Base-by-base conservation (phyloP, 2,888 invertebrate species). In the Heliconius ethilla region DNA sequence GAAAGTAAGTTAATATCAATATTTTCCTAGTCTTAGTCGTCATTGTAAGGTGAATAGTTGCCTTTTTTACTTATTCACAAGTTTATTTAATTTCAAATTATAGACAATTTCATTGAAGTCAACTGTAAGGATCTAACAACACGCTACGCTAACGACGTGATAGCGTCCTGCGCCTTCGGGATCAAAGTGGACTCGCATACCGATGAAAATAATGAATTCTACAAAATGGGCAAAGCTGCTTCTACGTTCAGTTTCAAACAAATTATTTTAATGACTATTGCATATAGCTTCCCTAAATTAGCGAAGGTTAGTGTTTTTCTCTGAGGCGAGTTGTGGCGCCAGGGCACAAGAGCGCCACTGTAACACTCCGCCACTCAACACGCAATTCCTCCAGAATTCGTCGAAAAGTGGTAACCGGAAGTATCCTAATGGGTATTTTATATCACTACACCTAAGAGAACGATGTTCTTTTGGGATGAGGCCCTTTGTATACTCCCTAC, bases 121-220 rank as follows among this genome's bases (percentile, higher is more conserved):
- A 94, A 95, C 75, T 85, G 90, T 76, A 94, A 92, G 81, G 94
- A 94, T 75, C 77, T 89, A 18, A 89, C 90, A 59, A 88, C 90
- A 3, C 87, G 94, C n/a, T 93, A 88, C 79, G 86, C 94, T 0
- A 94, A 92, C 81, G 95, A 95, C 81, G 93, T 95, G 1, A 95
- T 95, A 55, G 95, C 95, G 0, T 90, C 92, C 1, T 89, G 91
- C 25, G 94, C 92, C 2, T 95, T 95, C 81, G 95, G 95, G 0
- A 82, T 95, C 4, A 90, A 94, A 82, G 92, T 95, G 33, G 92
- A 96, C 83, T 96, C 96, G 0, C 89, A 95, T 73, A 86, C 86
- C 29, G 89, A 95, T 0, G 88, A 85, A 15, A 85, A 95, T 1
- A 95, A 95, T 82, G 87, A 92, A 69, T 96, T 96, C 85, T 95